phyloP scores from a whole-genome alignment of 2,113 vertebrate species.

The Oryzias celebensis region DNA sequence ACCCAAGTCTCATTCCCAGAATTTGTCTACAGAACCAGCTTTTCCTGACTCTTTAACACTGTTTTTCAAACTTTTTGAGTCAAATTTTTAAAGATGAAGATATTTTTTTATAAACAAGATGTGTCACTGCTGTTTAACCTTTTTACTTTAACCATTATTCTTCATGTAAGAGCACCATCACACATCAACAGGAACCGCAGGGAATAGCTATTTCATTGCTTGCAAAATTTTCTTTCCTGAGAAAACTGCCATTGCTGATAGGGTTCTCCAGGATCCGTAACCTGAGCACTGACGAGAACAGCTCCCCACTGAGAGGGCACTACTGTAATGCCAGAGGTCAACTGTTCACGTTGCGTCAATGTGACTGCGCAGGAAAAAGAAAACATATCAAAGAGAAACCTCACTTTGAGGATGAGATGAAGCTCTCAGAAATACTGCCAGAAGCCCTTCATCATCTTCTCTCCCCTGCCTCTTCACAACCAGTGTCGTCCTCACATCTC shows the following conservation, averaged over 20 bases:
- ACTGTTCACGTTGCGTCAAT: conserved; percentile 28
- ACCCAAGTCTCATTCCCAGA: too few species aligned
- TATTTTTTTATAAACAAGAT: too few species aligned
- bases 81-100: too few species aligned
- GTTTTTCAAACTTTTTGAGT: too few species aligned
- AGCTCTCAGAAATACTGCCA: conserved; percentile 38
- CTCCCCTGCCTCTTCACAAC: conserved; percentile 38
- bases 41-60: too few species aligned
- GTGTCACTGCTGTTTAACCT: too few species aligned
- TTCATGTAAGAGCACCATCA: neutral
- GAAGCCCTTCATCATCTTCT: conserved; percentile 43
- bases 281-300: conserved; percentile 13
- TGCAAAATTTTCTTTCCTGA: conserved; percentile 8
- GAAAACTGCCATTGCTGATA: conserved; percentile 5
- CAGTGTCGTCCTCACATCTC: conserved; percentile 50
- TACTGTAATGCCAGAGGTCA: conserved; percentile 34
- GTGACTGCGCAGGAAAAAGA: conserved; percentile 29
- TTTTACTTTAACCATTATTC: too few species aligned
- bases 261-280: conserved; percentile 16
- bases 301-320: conserved; percentile 30
- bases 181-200: neutral
- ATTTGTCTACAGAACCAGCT: too few species aligned
- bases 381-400: conserved; percentile 47
- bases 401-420: conserved; percentile 38
- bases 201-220: too few species aligned